Base-by-base conservation (phyloP, 2,888 invertebrate species). In the Cacoxenus indagator region DNA sequence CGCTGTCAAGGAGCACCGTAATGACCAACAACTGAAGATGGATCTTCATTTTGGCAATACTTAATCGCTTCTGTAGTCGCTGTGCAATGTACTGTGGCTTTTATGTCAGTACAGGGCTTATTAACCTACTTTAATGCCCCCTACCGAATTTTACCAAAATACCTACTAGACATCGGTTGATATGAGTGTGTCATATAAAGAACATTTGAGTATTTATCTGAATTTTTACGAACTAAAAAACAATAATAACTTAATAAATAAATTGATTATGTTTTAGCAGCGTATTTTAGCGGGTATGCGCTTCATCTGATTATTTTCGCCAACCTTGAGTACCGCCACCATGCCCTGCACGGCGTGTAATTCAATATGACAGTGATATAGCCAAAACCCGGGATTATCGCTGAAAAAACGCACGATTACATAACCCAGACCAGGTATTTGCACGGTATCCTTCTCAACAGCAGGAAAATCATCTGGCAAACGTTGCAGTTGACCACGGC, bases 301-400 rank as follows among this genome's bases (percentile, higher is more conserved):
- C 65, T 85, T 87, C 74, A 87, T 87, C 72, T 87, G 86, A 54
- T 82, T 54, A 55, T 85, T 73, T 64, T 86, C 86, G 4, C 86
- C 86, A 14, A 87, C 69, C 72, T 86, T 84, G 2, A 87, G 68
- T 1, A 87, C 80, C 1, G 86, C 87, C 14, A 75, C 67, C 86
- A 87, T 87, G 17, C 87, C 86, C 27, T 77, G 74, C 0, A 82
- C 64, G 0, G 85, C 74, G 55, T 85, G 85, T 1, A 76, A 67
- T 43, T 87, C 87, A 22, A 86, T 78, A 65, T 86, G 85, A 24
- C 87, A 86, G 26, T 87, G 86, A 46, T 82, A 86, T 65, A 83
- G 72, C 86, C 86, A 87, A 59, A 81, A 87, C 2, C 86, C 86
- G 0, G 87, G 87, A 80, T 87, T 87, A 17, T 84, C 77, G 2